These are phyloP conservation scores for Amazona vittata DNA, from an alignment of 2,113 vertebrate species.

Conservation along the genomic window DNA sequence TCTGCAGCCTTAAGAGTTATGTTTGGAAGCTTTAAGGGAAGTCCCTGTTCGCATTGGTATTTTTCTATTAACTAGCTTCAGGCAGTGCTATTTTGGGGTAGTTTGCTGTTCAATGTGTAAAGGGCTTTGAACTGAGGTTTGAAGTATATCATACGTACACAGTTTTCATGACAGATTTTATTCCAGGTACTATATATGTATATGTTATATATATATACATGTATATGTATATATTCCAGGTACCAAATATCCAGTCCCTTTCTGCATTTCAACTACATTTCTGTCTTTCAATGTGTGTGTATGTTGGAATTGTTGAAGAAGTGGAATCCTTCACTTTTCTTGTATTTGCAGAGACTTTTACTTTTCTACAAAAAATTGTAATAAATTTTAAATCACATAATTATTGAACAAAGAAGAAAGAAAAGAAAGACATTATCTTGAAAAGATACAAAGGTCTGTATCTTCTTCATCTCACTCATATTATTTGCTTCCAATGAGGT, in stretches of 20 bases:
- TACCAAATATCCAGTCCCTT: not conserved
- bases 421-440: not conserved
- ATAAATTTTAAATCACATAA: not conserved
- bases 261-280: not conserved
- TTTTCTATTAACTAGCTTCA: not conserved
- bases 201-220: too few relatives aligned
- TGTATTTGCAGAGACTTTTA: not conserved
- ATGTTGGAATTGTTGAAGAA: not conserved
- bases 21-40: not conserved
- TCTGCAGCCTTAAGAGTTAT: not conserved
- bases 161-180: not conserved
- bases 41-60: fast-evolving
- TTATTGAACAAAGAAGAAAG: not conserved
- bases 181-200: not conserved
- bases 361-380: not conserved
- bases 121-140: not conserved
- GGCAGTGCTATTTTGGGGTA: not conserved
- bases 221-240: not conserved
- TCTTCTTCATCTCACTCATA: not conserved
- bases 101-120: not conserved
- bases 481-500: conserved; percentile 10
- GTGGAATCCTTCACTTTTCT: not conserved
- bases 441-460: not conserved
- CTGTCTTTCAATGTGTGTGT: not conserved
- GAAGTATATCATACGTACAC: fast-evolving